phyloP scores from a whole-genome alignment of 2,113 vertebrate genomes.

The Crocuta crocuta region DNA sequence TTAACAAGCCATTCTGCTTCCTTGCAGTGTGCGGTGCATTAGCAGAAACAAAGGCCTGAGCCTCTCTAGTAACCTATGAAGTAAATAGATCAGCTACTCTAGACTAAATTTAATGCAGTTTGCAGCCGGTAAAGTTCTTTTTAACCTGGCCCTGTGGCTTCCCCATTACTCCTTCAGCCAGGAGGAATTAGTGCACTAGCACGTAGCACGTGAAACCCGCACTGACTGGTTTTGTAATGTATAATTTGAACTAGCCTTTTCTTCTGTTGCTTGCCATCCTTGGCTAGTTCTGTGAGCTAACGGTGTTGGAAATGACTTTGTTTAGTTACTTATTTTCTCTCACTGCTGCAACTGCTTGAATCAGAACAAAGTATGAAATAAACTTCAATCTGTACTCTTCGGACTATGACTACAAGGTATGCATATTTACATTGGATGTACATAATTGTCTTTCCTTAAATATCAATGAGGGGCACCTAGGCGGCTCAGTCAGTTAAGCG shows the following conservation, averaged over 20 bases:
- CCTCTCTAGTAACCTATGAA: neutral
- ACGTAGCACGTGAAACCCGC: neutral
- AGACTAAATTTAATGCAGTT: neutral
- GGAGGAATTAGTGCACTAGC: neutral
- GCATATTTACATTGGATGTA: neutral
- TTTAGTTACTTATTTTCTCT: neutral
- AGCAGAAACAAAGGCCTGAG: neutral
- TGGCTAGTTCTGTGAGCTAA: neutral
- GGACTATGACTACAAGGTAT: neutral
- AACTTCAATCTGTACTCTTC: neutral
- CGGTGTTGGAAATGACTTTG: neutral
- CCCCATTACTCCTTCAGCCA: neutral
- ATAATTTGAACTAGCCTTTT: neutral
- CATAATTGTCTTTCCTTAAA: neutral
- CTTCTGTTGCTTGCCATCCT: neutral
- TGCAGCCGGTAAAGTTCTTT: neutral
- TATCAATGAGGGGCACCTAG: neutral
- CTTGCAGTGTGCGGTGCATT: neutral
- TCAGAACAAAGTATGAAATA: neutral
- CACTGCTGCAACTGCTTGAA: neutral
- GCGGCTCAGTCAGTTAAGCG: too few relatives aligned
- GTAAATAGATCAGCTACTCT: neutral
- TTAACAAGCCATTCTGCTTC: neutral
- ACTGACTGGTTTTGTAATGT: neutral
- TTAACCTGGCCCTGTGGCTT: neutral